Percentiles rank a stretch among this genome's conserved stretches.
Evolutionary conservation across 2,113 vertebrate species (phyloP).

Genomic region (Otocyon megalotis): DNA sequence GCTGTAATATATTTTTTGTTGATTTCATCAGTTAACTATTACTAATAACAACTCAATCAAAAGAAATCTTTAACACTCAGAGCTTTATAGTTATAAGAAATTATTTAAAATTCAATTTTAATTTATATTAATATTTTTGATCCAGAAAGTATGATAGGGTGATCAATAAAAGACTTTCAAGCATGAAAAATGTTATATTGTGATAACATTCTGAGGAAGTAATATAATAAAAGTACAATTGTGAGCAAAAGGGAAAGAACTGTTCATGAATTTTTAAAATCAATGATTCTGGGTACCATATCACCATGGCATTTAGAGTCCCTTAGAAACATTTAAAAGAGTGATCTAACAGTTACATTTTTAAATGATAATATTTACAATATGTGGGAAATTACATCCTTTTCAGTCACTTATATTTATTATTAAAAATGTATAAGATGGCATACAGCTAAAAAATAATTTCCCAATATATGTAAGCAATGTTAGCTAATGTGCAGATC

Average conservation of each 20-base stretch:
- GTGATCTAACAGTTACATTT: constrained; percentile 3
- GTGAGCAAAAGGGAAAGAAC: constrained; percentile 19
- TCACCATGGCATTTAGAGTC: constrained; percentile 49
- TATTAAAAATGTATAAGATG: constrained; percentile 51
- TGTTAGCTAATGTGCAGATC: neutral
- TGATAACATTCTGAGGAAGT: constrained; percentile 26
- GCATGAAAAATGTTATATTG: constrained; percentile 61
- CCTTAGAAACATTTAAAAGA: constrained; percentile 60
- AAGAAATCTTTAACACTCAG: neutral
- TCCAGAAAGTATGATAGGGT: neutral
- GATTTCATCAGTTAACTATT: constrained; percentile 39
- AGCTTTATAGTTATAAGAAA: constrained; percentile 24
- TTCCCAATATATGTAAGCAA: neutral
- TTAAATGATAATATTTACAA: constrained; percentile 67
- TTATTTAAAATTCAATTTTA: constrained; percentile 58
- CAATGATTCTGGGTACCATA: neutral
- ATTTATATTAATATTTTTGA: constrained; percentile 59
- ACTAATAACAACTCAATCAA: neutral
- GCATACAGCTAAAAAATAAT: neutral
- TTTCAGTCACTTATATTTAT: constrained; percentile 56
- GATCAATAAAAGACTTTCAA: constrained; percentile 69
- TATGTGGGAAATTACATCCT: constrained; percentile 50
- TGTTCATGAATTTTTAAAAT: constrained; percentile 63
- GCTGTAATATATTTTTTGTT: constrained; percentile 27
- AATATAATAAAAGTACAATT: constrained; percentile 61